Evolutionary conservation across 2,888 invertebrate species (phyloP).

Genomic region (Platerodrilus igneus): DNA sequence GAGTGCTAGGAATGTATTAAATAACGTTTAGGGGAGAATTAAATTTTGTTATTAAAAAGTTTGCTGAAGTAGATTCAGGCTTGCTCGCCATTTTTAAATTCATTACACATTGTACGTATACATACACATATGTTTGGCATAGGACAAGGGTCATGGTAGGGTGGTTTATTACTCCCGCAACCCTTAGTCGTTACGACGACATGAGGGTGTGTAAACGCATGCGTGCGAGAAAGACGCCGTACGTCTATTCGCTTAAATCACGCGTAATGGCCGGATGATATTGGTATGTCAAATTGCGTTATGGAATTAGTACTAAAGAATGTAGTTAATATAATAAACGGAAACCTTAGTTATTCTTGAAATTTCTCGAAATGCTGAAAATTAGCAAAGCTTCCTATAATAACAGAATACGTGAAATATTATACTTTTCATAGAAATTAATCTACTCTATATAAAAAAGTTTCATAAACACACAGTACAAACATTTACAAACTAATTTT

Average conservation of each 20-base stretch:
- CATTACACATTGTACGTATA: conserved; percentile 19
- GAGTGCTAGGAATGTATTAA: too few species aligned
- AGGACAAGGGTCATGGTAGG: conserved; percentile 31
- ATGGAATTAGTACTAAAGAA: too few species aligned
- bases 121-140: conserved; percentile 23
- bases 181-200: conserved; percentile 31
- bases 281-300: conserved; percentile 19
- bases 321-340: too few species aligned
- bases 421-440: too few species aligned
- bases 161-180: conserved; percentile 32
- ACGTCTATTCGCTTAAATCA: conserved; percentile 24
- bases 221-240: conserved; percentile 26
- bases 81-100: conserved; percentile 26
- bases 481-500: too few species aligned
- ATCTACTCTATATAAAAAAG: too few species aligned
- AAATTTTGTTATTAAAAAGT: conserved; percentile 1
- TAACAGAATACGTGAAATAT: too few species aligned
- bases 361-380: too few species aligned
- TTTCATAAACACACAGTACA: too few species aligned
- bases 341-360: too few species aligned
- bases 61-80: too few species aligned
- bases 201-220: conserved; percentile 34
- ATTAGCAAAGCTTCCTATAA: too few species aligned
- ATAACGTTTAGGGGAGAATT: conserved; percentile 13
- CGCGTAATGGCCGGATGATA: conserved; percentile 35